phyloP scores from a whole-genome alignment of 2,888 invertebrate genomes.

The Melipona beecheii region DNA sequence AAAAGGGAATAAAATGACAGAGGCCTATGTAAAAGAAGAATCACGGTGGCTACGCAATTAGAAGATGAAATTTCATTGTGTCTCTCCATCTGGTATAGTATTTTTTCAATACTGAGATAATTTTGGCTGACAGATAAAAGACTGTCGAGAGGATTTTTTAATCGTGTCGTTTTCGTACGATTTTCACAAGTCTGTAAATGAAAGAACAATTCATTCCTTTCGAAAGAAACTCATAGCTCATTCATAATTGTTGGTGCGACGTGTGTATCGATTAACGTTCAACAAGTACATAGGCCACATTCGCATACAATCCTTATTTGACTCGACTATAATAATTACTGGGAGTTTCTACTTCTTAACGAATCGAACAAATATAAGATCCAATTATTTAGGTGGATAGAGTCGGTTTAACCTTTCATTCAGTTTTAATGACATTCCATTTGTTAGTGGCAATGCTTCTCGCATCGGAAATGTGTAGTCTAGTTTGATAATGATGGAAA shows the following conservation, averaged over 20 bases:
- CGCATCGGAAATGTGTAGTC: neutral
- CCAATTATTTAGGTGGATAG: neutral
- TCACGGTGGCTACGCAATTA: too few relatives aligned
- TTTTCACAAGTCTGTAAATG: neutral
- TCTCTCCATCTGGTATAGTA: too few relatives aligned
- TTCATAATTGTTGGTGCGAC: neutral
- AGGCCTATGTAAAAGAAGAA: too few relatives aligned
- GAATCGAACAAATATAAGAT: neutral
- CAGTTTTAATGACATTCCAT: slow-evolving; percentile 2
- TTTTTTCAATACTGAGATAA: too few relatives aligned
- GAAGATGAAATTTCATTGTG: too few relatives aligned
- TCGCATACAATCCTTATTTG: neutral
- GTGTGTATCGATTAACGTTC: neutral
- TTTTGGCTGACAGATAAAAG: too few relatives aligned
- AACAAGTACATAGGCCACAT: neutral
- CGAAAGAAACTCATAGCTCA: neutral
- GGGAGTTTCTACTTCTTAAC: slow-evolving; percentile 4
- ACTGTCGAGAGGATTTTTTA: too few relatives aligned
- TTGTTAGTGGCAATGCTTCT: slow-evolving; percentile 24
- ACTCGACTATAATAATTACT: neutral
- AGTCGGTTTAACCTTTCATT: slow-evolving; percentile 4
- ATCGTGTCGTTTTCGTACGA: neutral
- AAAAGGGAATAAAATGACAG: too few relatives aligned
- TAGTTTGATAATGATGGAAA: slow-evolving; percentile 25
- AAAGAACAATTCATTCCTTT: neutral